Evolutionary conservation across 2,113 vertebrate genomes (phyloP).

Genomic region (Heterochromis multidens): DNA sequence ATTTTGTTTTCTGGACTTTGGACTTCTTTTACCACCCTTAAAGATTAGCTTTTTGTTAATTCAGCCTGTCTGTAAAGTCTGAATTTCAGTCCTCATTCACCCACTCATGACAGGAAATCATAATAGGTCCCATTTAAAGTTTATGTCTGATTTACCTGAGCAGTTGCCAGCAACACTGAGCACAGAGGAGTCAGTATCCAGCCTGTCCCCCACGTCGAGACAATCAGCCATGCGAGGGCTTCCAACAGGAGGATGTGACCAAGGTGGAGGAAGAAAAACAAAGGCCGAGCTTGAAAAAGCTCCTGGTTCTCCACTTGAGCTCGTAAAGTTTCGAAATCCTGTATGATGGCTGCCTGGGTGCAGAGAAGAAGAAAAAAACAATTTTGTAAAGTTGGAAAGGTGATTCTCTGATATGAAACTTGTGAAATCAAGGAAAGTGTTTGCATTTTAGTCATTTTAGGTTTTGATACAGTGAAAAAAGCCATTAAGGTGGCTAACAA

Average conservation of each 20-base stretch:
- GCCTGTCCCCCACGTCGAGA: constrained; percentile 81
- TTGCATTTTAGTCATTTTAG: neutral
- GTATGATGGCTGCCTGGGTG: constrained; percentile 77
- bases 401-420: neutral
- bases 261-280: constrained; percentile 87
- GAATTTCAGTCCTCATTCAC: too few relatives aligned
- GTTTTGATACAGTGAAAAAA: too few relatives aligned
- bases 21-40: too few relatives aligned
- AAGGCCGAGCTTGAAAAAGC: constrained; percentile 78
- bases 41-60: too few relatives aligned
- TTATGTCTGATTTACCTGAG: constrained; percentile 78
- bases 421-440: neutral
- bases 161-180: constrained; percentile 76
- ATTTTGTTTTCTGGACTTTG: too few relatives aligned
- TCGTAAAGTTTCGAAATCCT: constrained; percentile 85
- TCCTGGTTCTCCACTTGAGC: constrained; percentile 78
- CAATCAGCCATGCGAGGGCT: constrained; percentile 76
- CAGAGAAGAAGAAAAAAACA: neutral
- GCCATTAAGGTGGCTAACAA: neutral
- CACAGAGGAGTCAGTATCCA: constrained; percentile 84
- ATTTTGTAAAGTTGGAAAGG: neutral
- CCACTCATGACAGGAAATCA: neutral
- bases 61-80: too few relatives aligned
- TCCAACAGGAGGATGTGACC: constrained; percentile 87
- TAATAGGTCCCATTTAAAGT: neutral